phyloP scores from a whole-genome alignment of 2,113 vertebrate species.

The Athene cunicularia region DNA sequence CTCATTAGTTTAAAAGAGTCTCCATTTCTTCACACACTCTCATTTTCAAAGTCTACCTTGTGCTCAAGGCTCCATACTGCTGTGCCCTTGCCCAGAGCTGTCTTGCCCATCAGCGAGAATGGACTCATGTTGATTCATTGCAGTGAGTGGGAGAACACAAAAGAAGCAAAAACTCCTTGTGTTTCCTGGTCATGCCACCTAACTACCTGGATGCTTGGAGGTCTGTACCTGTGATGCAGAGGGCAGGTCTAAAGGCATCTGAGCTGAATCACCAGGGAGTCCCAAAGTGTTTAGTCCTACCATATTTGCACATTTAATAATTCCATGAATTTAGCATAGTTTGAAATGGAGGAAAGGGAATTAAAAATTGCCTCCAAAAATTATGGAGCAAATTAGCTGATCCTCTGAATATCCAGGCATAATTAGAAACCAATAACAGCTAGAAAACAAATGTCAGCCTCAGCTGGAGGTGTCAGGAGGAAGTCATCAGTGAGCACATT shows the following conservation, averaged over 20 bases:
- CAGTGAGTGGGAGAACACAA: neutral
- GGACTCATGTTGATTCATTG: neutral
- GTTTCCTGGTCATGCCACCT: neutral
- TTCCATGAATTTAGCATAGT: neutral
- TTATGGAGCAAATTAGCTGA: conserved; percentile 44
- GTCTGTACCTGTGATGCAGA: neutral
- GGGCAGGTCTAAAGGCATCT: neutral
- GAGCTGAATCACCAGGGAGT: neutral
- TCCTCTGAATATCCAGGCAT: conserved; percentile 31
- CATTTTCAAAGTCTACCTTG: neutral
- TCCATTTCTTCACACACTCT: neutral
- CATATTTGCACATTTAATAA: neutral
- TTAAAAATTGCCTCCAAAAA: conserved; percentile 62
- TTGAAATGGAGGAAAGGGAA: neutral
- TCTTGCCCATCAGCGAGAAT: neutral
- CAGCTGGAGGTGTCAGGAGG: conserved; percentile 57
- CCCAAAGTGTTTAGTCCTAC: neutral
- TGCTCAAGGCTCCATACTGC: neutral
- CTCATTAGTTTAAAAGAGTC: neutral
- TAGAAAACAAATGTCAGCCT: conserved; percentile 52
- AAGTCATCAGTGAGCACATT: conserved; percentile 27
- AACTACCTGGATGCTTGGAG: neutral
- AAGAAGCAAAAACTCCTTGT: neutral
- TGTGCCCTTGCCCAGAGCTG: neutral
- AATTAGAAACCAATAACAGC: conserved; percentile 56